phyloP scores from a whole-genome alignment of 2,797 vertebrate species.

The Streptopelia turtur region DNA sequence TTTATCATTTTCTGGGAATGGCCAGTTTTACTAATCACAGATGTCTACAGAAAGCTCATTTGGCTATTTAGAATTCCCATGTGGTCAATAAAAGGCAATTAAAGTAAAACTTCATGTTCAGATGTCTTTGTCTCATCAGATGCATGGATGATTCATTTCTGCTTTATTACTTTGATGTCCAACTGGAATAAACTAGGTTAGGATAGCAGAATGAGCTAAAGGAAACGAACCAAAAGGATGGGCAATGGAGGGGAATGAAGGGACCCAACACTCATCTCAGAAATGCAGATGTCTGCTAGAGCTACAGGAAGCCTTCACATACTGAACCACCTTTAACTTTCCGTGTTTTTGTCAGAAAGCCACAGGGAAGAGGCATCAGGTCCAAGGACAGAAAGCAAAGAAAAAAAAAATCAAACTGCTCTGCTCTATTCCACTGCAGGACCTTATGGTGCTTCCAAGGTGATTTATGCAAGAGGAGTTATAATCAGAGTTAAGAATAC shows the following conservation, averaged over 20 bases:
- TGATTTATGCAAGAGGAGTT: background rate
- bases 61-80: slow-evolving; percentile 51
- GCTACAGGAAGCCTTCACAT: background rate
- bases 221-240: background rate
- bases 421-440: background rate
- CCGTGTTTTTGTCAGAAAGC: background rate
- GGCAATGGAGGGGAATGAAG: background rate
- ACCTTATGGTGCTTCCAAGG: background rate
- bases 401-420: background rate
- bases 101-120: slow-evolving; percentile 53
- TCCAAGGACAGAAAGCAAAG: background rate
- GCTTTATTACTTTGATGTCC: slow-evolving; percentile 49
- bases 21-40: slow-evolving; percentile 53
- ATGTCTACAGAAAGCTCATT: slow-evolving; percentile 33
- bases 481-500: background rate
- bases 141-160: slow-evolving; percentile 31
- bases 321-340: background rate
- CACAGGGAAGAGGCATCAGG: background rate
- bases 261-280: background rate
- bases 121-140: slow-evolving; percentile 61
- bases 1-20: slow-evolving; percentile 4
- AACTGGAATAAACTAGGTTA: background rate
- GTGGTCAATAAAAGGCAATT: slow-evolving; percentile 63
- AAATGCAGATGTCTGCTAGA: background rate
- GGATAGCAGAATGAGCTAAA: background rate